Base-by-base conservation (phyloP, 2,113 vertebrate species). In the Osmerus mordax region DNA sequence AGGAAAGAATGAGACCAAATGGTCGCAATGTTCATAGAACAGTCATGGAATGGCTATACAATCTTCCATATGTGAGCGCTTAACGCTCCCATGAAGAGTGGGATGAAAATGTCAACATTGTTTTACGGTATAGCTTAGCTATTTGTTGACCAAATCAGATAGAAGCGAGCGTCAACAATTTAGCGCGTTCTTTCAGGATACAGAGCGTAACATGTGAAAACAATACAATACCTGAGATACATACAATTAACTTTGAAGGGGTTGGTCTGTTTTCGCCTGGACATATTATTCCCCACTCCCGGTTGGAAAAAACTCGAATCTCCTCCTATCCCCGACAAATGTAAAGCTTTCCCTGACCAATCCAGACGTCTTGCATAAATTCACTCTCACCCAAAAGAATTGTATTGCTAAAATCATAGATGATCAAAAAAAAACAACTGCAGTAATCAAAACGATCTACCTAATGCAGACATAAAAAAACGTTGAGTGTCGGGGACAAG, bases 241-340 rank as follows among this genome's bases (percentile, higher is more conserved):
- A 88, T 93, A 93, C 92, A 93, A 89, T 93, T 80, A 87, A 93
- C 92, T 93, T 91, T 93, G 90, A 93, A 93, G 78, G 92, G 92
- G 85, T 91, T 93, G 89, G 86, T 92, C 87, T 93, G 92, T 93
- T 93, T 93, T 73, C 92, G 87, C 79, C 91, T 92, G 83, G 92
- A 92, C 92, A 93, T 93, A 93, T 90, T 92, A 92, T 60, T 70
- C 84, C 70, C 82, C 78, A 83, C 80, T 87, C 74, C 82, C 77
- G 75, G 75, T 63, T 73, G 83, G 69, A 47, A 77, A 76, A 76
- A 72, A 76, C 70, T 74, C 86, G 81, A 83, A 81, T 85, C 78
- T 87, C 90, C 85, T 82, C 79, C 82, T 67, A 69, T 76, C 58
- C 82, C 84, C 77, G 81, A 74, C 74, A 67, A 78, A 71, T 76